Conservation (phyloP, 2,113 vertebrate genomes). For the Polyodon spathula region DNA sequence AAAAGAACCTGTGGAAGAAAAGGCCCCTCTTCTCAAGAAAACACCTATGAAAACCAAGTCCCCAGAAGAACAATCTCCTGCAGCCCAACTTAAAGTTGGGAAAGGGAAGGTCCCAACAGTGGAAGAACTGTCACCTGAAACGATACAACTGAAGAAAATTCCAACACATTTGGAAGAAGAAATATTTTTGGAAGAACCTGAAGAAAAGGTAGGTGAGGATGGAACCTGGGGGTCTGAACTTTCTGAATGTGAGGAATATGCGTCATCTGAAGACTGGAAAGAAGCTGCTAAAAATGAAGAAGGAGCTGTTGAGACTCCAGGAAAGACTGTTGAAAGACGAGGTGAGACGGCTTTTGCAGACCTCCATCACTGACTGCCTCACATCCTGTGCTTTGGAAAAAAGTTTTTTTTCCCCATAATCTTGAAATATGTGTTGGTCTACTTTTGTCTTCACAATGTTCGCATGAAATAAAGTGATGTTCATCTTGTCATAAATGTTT, state of each 20-base stretch:
- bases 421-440: constrained; percentile 24
- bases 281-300: constrained; percentile 37
- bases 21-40: constrained; percentile 2
- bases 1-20: constrained; percentile 33
- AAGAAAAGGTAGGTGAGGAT: constrained; percentile 33
- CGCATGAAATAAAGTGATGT: not conserved
- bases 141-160: constrained; percentile 45
- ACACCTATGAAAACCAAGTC: constrained; percentile 19
- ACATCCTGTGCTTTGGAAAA: constrained; percentile 34
- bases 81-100: not conserved
- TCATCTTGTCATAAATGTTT: not conserved
- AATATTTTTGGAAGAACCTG: constrained; percentile 34
- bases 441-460: constrained; percentile 10
- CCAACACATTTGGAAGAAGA: constrained; percentile 50
- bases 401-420: constrained; percentile 42
- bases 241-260: constrained; percentile 44
- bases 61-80: not conserved
- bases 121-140: constrained; percentile 10
- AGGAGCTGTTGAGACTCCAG: constrained; percentile 57
- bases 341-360: constrained; percentile 57
- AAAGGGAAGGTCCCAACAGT: constrained; percentile 12
- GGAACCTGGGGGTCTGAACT: constrained; percentile 59
- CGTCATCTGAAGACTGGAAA: constrained; percentile 44
- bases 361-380: constrained; percentile 31
- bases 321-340: constrained; percentile 54